Evolutionary conservation across 2,888 invertebrate genomes (phyloP), one percentile per base, ranked within the genome.

Genomic region (Pilophorus perplexus): DNA sequence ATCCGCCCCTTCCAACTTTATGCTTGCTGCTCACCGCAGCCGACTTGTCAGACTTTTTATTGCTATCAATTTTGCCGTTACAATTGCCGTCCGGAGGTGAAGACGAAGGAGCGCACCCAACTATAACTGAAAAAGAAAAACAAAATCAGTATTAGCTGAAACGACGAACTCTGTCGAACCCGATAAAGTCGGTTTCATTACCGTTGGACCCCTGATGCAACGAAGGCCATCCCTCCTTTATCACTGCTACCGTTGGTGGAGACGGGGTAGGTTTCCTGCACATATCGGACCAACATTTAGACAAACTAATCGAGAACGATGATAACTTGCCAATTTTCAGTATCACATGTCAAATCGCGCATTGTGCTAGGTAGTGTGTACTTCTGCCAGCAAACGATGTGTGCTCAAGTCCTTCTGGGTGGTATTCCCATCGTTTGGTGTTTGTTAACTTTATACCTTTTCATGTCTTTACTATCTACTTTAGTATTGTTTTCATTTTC

Each of bases 181-280:
- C 33, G 12, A 33, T 33, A 33, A 33, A 33, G 33, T 33, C 33
- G 33, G 33, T 8, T 33, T 33, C 12, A 8, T 33, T 48, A 62
- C 62, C 62, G 37, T 62, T 62, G 62, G 62, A 62, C 4, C 62
- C 62, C 22, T 48, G 46, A 46, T 71, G 71, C 6, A 74, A 67
- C 60, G 73, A 73, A 55, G 88, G 88, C 88, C 88, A 88, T 71
- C 88, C 87, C 75, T 88, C 89, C 78, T 88, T 88, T 27, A 69
- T 69, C 64, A 69, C 70, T 67, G 72, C 70, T 67, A 72, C 71
- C 38, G 77, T 78, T 8, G 80, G 79, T 66, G 80, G 80, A 54
- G 79, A 80, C 65, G 79, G 78, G 67, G 79, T 79, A 55, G 80
- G 79, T 75, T 79, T 80, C 70, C 80, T 79, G 67, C 23, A 59